Percentiles rank a stretch among this genome's conserved stretches.
Evolutionary conservation across 2,113 vertebrate genomes (phyloP).

Genomic region (Pygoscelis antarcticus): DNA sequence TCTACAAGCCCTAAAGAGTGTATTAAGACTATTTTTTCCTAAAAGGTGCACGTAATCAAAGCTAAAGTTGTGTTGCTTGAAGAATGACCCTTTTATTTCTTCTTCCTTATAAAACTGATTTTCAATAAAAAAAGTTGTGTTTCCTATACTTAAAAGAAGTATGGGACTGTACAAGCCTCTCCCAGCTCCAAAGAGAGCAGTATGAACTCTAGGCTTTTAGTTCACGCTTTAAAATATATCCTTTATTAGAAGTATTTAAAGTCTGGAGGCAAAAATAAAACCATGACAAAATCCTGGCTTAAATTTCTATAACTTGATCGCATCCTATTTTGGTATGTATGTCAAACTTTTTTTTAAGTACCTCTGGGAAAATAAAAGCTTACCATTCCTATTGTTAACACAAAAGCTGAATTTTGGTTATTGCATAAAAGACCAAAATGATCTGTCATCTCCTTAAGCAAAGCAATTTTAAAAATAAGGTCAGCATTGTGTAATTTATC

Average conservation of each 20-base stretch:
- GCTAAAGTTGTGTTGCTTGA: background rate
- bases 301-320: constrained; percentile 45
- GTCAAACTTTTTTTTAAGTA: constrained; percentile 50
- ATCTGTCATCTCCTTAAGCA: constrained; percentile 34
- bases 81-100: background rate
- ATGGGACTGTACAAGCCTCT: background rate
- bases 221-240: constrained; percentile 46
- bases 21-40: background rate
- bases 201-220: constrained; percentile 33
- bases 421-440: constrained; percentile 26
- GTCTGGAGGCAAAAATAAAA: constrained; percentile 60
- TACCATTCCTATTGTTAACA: constrained; percentile 58
- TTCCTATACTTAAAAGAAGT: background rate
- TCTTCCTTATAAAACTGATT: background rate
- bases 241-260: constrained; percentile 53
- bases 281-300: constrained; percentile 52
- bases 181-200: background rate
- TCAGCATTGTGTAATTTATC: constrained; percentile 30
- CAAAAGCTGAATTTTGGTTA: constrained; percentile 51
- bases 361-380: constrained; percentile 60
- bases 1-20: background rate
- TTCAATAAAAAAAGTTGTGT: background rate
- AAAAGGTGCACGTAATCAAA: background rate
- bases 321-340: constrained; percentile 47
- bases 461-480: constrained; percentile 47